Evolutionary conservation across 2,113 vertebrate genomes (phyloP).

Genomic region (Ciconia stormi): DNA sequence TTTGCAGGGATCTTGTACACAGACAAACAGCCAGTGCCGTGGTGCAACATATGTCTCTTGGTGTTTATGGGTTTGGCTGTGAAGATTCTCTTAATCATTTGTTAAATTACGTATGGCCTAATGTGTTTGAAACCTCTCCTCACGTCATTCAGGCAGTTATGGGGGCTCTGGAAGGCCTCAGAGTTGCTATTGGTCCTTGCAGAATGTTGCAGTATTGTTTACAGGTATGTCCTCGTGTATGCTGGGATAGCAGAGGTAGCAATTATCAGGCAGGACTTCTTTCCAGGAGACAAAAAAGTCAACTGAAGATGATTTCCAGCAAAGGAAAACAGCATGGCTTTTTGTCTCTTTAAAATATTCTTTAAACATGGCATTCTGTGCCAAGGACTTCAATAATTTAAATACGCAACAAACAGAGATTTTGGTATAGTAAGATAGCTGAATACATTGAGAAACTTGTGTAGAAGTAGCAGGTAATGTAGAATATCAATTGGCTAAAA

Average conservation of each 20-base stretch:
- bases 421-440: background rate
- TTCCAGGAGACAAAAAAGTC: background rate
- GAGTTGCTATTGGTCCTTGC: conserved; percentile 95
- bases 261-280: background rate
- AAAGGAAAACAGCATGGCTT: background rate
- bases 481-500: background rate
- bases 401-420: background rate
- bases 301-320: background rate
- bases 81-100: conserved; percentile 97
- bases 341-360: background rate
- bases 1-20: conserved; percentile 92
- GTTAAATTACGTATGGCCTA: conserved; percentile 98
- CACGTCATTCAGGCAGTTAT: conserved; percentile 98
- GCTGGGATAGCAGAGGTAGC: background rate
- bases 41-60: conserved; percentile 98
- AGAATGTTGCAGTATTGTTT: conserved; percentile 98
- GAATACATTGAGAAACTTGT: background rate
- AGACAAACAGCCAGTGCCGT: conserved; percentile 96
- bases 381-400: background rate
- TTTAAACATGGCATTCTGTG: background rate
- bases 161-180: conserved; percentile 94
- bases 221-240: conserved; percentile 77
- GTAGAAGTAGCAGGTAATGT: background rate
- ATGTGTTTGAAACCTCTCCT: conserved; percentile 97
- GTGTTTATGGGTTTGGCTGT: conserved; percentile 96